Percentiles rank a stretch among this genome's conserved stretches.
Conservation (phyloP, 2,888 invertebrate species). For the Eumerus sabulonum region DNA sequence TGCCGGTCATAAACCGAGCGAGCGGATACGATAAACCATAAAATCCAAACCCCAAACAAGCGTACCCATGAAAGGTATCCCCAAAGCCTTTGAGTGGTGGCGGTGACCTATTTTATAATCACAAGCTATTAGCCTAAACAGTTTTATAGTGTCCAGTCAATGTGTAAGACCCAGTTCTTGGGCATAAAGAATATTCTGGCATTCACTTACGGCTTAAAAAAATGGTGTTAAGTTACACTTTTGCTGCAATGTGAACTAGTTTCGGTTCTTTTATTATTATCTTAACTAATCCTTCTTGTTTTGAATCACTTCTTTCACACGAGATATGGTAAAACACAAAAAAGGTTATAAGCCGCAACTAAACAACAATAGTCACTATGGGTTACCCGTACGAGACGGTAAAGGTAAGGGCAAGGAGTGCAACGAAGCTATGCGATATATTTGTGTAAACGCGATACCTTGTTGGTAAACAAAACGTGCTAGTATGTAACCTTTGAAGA, state of each 20-base stretch:
- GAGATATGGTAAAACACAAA: too few species aligned
- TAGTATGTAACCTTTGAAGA: conserved; percentile 45
- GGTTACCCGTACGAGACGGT: conserved; percentile 37
- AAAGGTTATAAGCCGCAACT: conserved; percentile 19
- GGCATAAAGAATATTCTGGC: too few species aligned
- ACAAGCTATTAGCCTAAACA: too few species aligned
- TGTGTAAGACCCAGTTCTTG: too few species aligned
- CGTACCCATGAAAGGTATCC: conserved; percentile 36
- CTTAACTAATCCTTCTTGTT: too few species aligned
- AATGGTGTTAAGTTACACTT: too few species aligned
- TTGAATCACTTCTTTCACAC: too few species aligned
- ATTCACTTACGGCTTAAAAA: too few species aligned
- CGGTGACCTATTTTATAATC: too few species aligned
- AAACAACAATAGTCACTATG: conserved; percentile 51
- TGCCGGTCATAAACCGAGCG: background rate
- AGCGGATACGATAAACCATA: conserved; percentile 30
- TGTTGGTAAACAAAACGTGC: conserved; percentile 64
- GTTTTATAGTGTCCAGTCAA: too few species aligned
- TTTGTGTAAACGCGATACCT: conserved; percentile 40
- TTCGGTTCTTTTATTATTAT: conserved; percentile 27
- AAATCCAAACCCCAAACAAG: conserved; percentile 27
- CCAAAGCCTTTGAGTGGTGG: too few species aligned
- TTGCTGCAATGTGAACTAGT: conserved; percentile 16
- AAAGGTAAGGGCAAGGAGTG: background rate
- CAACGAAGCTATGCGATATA: background rate